Percentiles rank a stretch among this genome's conserved stretches.
Conservation (phyloP, 1,140 invertebrate species). For the Heliconius hermathena region DNA sequence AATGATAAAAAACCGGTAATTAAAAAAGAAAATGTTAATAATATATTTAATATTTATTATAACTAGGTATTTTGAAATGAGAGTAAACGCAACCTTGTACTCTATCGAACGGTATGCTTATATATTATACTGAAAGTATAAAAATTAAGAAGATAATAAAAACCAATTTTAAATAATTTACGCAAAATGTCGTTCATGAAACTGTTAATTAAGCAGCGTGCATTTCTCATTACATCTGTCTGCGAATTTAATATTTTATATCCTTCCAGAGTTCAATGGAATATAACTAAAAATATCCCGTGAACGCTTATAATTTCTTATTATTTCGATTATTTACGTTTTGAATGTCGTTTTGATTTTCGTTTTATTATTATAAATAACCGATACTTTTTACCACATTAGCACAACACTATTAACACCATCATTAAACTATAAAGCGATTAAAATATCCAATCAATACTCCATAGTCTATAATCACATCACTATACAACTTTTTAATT, state of each 20-base stretch:
- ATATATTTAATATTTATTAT: too few relatives aligned
- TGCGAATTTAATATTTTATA: slow-evolving; percentile 61
- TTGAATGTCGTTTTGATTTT: background rate
- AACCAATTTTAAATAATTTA: background rate
- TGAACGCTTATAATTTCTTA: background rate
- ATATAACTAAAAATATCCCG: slow-evolving; percentile 52
- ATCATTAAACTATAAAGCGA: background rate
- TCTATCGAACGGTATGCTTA: background rate
- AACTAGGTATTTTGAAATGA: too few relatives aligned
- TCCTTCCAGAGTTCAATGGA: slow-evolving; percentile 61
- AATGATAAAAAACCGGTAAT: too few relatives aligned
- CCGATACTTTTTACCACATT: background rate
- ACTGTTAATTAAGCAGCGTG: slow-evolving; percentile 48
- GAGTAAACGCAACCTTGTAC: background rate
- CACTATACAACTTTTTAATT: slow-evolving; percentile 21
- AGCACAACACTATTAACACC: slow-evolving; percentile 7
- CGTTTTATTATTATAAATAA: background rate
- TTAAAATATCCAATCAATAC: background rate
- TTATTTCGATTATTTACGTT: background rate
- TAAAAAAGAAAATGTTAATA: background rate
- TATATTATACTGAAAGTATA: background rate
- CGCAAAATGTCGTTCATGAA: slow-evolving; percentile 27
- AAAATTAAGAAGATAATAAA: background rate
- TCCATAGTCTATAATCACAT: slow-evolving; percentile 10
- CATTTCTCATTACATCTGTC: slow-evolving; percentile 58